Evolutionary conservation across 1,140 invertebrate genomes (phyloP), one percentile per base, ranked within the genome.

Genomic region (Megathymus violae): DNA sequence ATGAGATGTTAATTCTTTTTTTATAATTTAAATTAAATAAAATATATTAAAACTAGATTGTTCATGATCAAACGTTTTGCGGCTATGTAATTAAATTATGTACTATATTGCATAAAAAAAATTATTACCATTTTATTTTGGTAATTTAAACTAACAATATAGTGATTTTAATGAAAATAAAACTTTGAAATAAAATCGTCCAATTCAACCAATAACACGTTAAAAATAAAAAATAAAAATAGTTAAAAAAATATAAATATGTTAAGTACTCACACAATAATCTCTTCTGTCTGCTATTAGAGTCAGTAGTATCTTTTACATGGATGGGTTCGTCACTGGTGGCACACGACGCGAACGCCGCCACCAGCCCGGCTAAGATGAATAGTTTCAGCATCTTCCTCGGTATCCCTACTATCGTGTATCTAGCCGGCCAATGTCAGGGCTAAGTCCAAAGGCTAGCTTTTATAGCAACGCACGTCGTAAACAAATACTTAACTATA

Each of bases 351-450:
- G 64, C 51, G n/a, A n/a, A n/a, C 7, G 48, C 63, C 10, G 71
- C 51, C 22, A 67, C 58, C 38, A 85, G 64, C 48, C 69, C 48
- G 14, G 66, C 22, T 51, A 84, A 62, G 38, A 56, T 67, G 14
- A 76, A 25, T 27, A 83, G 43, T 61, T 82, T 77, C 56, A 75
- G 67, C 80, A 82, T 87, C 58, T 16, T n/a, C n/a, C n/a, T n/a
- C n/a, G n/a, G n/a, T n/a, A n/a, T 75, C 66, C 43, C 58, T 63
- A 40, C 69, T 56, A 54, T 25, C 25, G 62, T 40, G 62, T 60
- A 60, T 56, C 67, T 68, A 74, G 71, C 69, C 66, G 79, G 74
- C 71, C 84, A 89, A 89, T 89, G 87, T 89, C 87, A 88, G 87
- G 85, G 80, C 68, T 85, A 77, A 68, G 64, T 65, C 56, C 67